Base-by-base conservation (phyloP, 2,797 vertebrate genomes). In the Myotis vivesi region DNA sequence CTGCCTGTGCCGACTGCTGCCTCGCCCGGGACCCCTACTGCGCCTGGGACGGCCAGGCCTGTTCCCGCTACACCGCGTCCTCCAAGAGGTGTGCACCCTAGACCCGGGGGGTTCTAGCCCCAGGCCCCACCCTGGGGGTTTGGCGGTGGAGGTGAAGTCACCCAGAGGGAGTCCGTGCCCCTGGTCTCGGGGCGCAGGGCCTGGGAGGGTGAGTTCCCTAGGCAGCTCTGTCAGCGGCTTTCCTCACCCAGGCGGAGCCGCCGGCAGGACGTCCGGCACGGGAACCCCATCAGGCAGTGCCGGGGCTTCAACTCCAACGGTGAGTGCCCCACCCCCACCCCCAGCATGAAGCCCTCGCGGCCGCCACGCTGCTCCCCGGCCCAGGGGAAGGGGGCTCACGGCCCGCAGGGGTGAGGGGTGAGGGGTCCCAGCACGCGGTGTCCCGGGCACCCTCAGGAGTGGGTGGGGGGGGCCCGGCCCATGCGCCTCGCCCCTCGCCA, bases 21-120 rank as follows among this genome's bases (percentile, higher is more conserved):
- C 98, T 99, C 19, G 99, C 99, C 71, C 98, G 99, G 82, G 99
- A 99, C 89, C 99, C 99, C 0, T 99, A 99, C 98, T 99, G 99
- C 0, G 99, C 99, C 97, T 99, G 99, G 99, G 99, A 99, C 0
- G 99, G 99, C 88, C 99, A 99, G 64, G 99, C 99, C 97, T 99
- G 99, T 98, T 99, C 99, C 77, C 99, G 99, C 96, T 99, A 99
- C 97, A 99, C 99, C 0, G 98, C 99, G 3, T 99, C 99, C 38
- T 99, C 99, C 97, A 99, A 99, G 98, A 99, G 99, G 99, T 99
- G 95, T 38, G 81, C 33, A 22, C 25, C 33, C 49, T 22, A 55
- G 41, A 7, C 16, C 51, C 75, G 13, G 46, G 71, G 44, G 71
- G 6, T 38, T 41, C 33, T 41, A 38, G 44, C 36, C 8, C 8